phyloP scores from a whole-genome alignment of 2,888 invertebrate genomes.

The Callinectes sapidus region DNA sequence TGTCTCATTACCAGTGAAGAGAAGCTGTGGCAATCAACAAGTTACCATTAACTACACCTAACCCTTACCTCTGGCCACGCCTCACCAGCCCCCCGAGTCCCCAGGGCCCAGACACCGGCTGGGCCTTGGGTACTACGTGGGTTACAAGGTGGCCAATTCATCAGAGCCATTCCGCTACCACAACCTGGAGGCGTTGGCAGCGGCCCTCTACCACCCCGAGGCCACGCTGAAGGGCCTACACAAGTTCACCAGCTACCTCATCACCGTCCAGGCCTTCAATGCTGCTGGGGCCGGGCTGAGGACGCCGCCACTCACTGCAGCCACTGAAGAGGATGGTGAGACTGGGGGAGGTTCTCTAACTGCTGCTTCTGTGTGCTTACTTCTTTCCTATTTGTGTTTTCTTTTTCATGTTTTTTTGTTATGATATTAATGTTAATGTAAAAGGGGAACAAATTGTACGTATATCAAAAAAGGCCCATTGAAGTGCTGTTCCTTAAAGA shows the following conservation, averaged over 20 bases:
- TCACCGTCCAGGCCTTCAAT: conserved; percentile 74
- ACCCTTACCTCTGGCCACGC: not conserved
- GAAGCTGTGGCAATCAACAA: too few species aligned
- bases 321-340: conserved; percentile 74
- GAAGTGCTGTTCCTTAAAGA: too few species aligned
- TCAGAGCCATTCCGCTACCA: conserved; percentile 76
- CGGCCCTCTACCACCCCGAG: conserved; percentile 68
- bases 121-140: conserved; percentile 77
- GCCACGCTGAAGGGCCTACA: conserved; percentile 75
- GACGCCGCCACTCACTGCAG: conserved; percentile 72
- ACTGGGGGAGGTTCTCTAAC: not conserved
- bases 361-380: not conserved
- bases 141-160: conserved; percentile 76
- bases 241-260: conserved; percentile 73
- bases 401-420: too few species aligned
- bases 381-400: too few species aligned
- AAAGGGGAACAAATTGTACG: too few species aligned
- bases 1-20: too few species aligned
- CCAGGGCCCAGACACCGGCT: conserved; percentile 76
- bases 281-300: conserved; percentile 74
- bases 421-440: too few species aligned
- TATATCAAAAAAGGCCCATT: too few species aligned
- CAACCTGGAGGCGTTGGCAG: conserved; percentile 73
- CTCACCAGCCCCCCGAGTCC: conserved; percentile 74
- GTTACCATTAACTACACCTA: not conserved